A percentile compares a stretch with the other conserved stretches of the same genome.
These are phyloP conservation scores for Catharus minimus DNA, from an alignment of 2,113 vertebrate genomes.

Conservation along the genomic window DNA sequence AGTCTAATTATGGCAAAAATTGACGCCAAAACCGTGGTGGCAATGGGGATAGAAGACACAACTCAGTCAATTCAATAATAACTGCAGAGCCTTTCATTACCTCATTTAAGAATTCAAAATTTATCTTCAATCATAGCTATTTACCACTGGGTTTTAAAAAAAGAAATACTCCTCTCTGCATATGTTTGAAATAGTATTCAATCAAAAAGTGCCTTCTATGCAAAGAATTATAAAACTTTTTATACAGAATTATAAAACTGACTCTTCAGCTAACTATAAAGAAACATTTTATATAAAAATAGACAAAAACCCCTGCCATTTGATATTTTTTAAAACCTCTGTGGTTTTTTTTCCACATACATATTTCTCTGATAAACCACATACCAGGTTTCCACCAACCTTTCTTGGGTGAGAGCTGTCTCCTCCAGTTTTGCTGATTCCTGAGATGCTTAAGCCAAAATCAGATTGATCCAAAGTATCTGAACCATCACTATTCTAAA, in stretches of 20 bases:
- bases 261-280: background rate
- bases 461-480: conserved; percentile 63
- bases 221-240: background rate
- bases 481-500: conserved; percentile 72
- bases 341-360: background rate
- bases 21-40: background rate
- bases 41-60: background rate
- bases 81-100: background rate
- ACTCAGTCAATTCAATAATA: background rate
- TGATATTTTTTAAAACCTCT: background rate
- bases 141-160: background rate
- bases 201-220: background rate
- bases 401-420: conserved; percentile 63
- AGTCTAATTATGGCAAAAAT: background rate
- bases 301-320: background rate
- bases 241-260: background rate
- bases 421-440: conserved; percentile 70
- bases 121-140: background rate
- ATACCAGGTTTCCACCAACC: conserved; percentile 54
- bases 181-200: background rate
- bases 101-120: background rate
- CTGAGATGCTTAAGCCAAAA: conserved; percentile 85
- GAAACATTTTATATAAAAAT: background rate
- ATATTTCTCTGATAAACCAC: background rate
- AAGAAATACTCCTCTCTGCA: background rate